Conservation (phyloP, 2,113 vertebrate genomes). For the Catharus minimus region DNA sequence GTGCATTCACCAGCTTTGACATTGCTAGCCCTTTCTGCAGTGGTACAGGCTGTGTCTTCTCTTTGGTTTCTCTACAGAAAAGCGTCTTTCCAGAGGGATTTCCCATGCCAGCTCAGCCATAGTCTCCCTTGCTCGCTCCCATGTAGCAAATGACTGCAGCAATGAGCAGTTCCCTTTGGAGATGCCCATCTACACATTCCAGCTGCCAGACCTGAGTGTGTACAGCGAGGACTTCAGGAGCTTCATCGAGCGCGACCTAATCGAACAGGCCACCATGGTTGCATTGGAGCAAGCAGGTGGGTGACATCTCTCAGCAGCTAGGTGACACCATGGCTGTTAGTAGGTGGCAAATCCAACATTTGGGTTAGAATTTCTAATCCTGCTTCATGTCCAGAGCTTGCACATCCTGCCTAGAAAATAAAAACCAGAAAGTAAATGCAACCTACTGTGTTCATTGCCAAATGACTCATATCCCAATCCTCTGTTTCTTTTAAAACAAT, state of each 20-base stretch:
- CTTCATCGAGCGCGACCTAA: slow-evolving; percentile 95
- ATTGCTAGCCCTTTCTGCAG: not conserved
- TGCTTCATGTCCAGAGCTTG: not conserved
- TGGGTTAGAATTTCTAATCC: not conserved
- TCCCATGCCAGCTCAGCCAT: slow-evolving; percentile 99
- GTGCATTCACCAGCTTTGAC: not conserved
- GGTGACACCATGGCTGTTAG: not conserved
- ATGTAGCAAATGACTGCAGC: slow-evolving; percentile 92
- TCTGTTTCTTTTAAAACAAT: not conserved
- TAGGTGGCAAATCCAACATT: not conserved
- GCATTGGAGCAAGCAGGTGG: slow-evolving; percentile 96
- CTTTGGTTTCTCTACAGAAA: slow-evolving; percentile 76
- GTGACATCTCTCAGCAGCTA: slow-evolving; percentile 48
- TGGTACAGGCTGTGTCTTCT: not conserved
- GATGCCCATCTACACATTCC: slow-evolving; percentile 99
- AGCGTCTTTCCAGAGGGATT: slow-evolving; percentile 96
- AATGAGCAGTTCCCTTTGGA: slow-evolving; percentile 94
- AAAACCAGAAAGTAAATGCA: not conserved
- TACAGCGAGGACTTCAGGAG: slow-evolving; percentile 98
- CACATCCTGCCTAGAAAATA: not conserved
- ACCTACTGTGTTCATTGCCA: not conserved
- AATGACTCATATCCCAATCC: not conserved
- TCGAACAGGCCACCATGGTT: slow-evolving; percentile 97
- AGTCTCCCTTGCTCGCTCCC: slow-evolving; percentile 92
- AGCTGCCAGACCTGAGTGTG: slow-evolving; percentile 95